Evolutionary conservation across 2,113 vertebrate genomes (phyloP).

Genomic region (Balaenoptera acutorostrata): DNA sequence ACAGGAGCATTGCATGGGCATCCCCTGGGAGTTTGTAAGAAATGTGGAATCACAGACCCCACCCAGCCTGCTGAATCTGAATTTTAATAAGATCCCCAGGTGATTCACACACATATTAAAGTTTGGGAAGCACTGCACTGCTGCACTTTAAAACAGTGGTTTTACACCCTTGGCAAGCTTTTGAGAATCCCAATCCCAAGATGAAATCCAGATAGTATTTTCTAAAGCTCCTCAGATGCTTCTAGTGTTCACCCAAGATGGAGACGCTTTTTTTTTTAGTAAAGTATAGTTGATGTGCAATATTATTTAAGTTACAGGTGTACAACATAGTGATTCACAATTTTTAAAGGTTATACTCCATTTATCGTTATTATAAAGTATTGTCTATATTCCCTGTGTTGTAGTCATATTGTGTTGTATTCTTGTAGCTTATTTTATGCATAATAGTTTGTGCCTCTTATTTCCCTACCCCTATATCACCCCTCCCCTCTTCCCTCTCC

Average conservation of each 20-base stretch:
- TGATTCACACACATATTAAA: neutral
- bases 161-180: neutral
- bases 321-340: neutral
- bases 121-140: neutral
- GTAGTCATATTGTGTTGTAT: neutral
- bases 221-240: neutral
- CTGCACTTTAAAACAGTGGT: neutral
- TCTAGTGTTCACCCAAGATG: neutral
- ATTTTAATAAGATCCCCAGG: neutral
- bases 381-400: neutral
- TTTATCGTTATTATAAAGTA: neutral
- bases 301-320: neutral
- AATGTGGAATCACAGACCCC: neutral
- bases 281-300: neutral
- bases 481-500: neutral
- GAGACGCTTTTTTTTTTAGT: neutral
- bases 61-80: neutral
- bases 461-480: neutral
- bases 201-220: neutral
- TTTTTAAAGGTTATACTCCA: neutral
- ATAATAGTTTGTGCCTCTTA: neutral
- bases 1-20: neutral
- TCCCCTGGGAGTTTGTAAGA: neutral
- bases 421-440: neutral
- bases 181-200: neutral